A percentile compares a stretch with the other conserved stretches of the same genome.
These are phyloP conservation scores for Heliconius hewitsoni DNA, from an alignment of 1,140 invertebrate genomes.

Conservation along the genomic window DNA sequence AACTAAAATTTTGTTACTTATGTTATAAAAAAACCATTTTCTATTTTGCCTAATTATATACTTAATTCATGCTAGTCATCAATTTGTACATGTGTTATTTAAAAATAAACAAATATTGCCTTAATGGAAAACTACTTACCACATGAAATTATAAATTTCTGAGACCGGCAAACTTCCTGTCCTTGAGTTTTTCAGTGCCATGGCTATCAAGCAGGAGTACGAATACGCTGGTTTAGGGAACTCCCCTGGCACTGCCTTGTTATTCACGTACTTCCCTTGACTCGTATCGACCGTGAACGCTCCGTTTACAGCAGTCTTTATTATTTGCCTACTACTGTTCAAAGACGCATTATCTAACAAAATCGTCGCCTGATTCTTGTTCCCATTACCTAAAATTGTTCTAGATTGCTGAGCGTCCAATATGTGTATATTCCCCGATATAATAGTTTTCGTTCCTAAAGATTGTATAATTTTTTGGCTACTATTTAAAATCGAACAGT, in stretches of 20 bases:
- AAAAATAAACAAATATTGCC: neutral
- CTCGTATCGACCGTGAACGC: conserved; percentile 71
- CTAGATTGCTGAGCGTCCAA: conserved; percentile 79
- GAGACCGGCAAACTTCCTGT: conserved; percentile 97
- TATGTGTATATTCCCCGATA: conserved; percentile 81
- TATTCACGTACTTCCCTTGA: conserved; percentile 78
- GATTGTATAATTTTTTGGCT: conserved; percentile 75
- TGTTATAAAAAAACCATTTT: too few species aligned
- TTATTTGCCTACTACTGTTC: conserved; percentile 76
- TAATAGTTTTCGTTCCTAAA: conserved; percentile 78
- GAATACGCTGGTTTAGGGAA: conserved; percentile 98
- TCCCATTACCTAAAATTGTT: conserved; percentile 77
- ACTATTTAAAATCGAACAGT: conserved; percentile 77
- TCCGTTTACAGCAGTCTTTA: conserved; percentile 71
- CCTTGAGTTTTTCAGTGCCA: conserved; percentile 97
- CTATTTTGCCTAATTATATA: neutral
- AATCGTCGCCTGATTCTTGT: conserved; percentile 78
- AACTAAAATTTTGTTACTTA: too few species aligned
- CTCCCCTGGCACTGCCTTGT: conserved; percentile 82
- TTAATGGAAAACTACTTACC: conserved; percentile 83
- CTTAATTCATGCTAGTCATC: neutral
- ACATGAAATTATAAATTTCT: conserved; percentile 99
- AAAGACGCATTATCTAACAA: conserved; percentile 78
- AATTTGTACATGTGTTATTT: neutral
- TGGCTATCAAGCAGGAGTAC: conserved; percentile 98